Evolutionary conservation across 1,140 invertebrate genomes (phyloP).

Genomic region (Heterodera schachtii): DNA sequence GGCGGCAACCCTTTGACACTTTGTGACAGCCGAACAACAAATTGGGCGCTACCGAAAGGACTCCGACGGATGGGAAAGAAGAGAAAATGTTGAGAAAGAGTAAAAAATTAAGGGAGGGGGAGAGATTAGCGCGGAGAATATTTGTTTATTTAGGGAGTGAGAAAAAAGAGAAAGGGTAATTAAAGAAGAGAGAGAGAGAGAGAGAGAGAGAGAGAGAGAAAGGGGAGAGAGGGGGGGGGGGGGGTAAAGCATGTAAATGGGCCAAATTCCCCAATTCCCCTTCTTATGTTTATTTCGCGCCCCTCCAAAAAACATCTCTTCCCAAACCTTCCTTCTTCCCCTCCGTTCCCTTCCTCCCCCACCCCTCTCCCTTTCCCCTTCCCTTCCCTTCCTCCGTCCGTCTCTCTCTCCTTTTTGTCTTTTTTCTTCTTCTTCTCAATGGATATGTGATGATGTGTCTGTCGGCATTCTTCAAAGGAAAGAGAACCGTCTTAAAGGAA

Average conservation of each 20-base stretch:
- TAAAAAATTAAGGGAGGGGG: not conserved
- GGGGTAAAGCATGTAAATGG: no score
- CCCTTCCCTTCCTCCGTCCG: not conserved
- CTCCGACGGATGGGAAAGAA: not conserved
- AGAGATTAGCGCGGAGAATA: not conserved
- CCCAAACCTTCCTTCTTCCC: not conserved
- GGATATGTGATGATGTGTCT: slow-evolving; percentile 1
- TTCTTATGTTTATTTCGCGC: not conserved
- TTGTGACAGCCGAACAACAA: not conserved
- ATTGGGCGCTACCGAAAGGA: slow-evolving; percentile 5
- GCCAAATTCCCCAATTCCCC: not conserved
- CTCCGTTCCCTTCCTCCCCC: not conserved
- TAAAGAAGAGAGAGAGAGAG: no score
- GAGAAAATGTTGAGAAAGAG: not conserved
- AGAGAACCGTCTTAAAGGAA: not conserved
- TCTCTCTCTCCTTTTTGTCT: no score
- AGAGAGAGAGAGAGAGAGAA: no score
- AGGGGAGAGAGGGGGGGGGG: no score
- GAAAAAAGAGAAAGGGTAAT: not conserved
- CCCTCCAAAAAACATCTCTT: not conserved
- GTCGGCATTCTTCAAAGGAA: slow-evolving; percentile 1
- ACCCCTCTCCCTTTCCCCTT: not conserved
- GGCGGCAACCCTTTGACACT: slow-evolving; percentile 16
- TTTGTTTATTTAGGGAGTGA: not conserved
- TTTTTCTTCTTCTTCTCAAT: not conserved